Base-by-base conservation (phyloP, 2,888 invertebrate species). In the Lycia hirtaria region DNA sequence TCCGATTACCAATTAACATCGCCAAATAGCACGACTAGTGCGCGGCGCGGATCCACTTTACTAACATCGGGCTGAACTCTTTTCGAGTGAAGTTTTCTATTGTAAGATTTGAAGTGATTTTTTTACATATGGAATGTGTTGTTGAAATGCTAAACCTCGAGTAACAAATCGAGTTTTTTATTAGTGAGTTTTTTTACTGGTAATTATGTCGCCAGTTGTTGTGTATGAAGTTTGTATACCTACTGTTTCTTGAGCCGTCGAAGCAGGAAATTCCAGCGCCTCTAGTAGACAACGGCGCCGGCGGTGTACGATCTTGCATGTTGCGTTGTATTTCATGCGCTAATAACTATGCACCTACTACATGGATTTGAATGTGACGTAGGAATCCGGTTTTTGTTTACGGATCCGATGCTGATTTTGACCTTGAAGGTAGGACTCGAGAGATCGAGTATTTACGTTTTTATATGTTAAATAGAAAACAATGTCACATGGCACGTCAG, bases 341-440 rank as follows among this genome's bases (percentile, higher is more conserved):
- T 67, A 68, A 75, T 78, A 78, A 80, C 67, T 78, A 79, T 77
- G 77, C 76, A 76, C 20, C 47, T 10, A 40, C 50, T 77, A 75
- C 77, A 80, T 81, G 76, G 80, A 81, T 84, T 84, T 75, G 72
- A 79, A 76, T 79, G 81, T 85, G 83, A 77, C 80, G 76, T 83
- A 78, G 68, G 68, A 81, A 81, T 81, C 86, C 85, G 85, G 85
- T 85, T 88, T 85, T 78, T 84, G 84, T 85, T 86, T 85, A 85
- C 83, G 82, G 75, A 81, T 78, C 68, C 75, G 71, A 76, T 74
- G 75, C 75, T 79, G 80, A 74, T 74, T 70, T 60, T 75, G 83
- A 81, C 88, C 88, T 88, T 88, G 85, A 72, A 73, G 87, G 84
- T 85, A 83, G 85, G 85, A 83, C 60, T 61, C 65, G 57, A 68